Evolutionary conservation across 2,113 vertebrate species (phyloP), one percentile per base, ranked within the genome.

Genomic region (Pedetes capensis): DNA sequence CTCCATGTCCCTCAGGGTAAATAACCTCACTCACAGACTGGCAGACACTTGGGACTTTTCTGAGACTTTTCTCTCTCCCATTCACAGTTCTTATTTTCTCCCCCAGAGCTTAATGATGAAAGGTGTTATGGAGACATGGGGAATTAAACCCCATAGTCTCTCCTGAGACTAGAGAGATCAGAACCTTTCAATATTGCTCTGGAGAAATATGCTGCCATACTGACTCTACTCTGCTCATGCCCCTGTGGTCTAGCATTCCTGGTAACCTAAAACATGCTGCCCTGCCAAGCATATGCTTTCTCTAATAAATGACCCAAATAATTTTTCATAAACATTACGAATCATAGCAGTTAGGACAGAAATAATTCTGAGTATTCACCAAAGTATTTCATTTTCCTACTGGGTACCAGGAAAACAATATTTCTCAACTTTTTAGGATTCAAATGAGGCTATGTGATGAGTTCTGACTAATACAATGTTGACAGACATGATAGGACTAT

Each of bases 311-410:
- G 29, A 74, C 34, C 44, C 80, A 86, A 42, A 12, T 22, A 53
- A 44, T 5, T 25, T 59, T 94, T 83, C 92, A 91, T 86, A 71
- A 51, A 13, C 23, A 8, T 34, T 59, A n/a, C 8, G 44, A n/a
- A n/a, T n/a, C n/a, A n/a, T n/a, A n/a, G n/a, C n/a, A n/a, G n/a
- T n/a, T n/a, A n/a, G n/a, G n/a, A 29, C 22, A 72, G 61, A 94
- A 96, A 87, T 84, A 55, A 76, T 81, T 93, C 75, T 81, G 59
- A 87, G 47, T 74, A 82, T 39, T 93, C 51, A 79, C 55, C 69
- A 39, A 64, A 94, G 74, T 25, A 94, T 89, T 91, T 51, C 18
- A n/a, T 37, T 87, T 89, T 59, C 37, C 37, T 87, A 86, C 74
- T 69, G 17, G 49, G 44, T 49, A 68, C 20, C 23, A 82, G 55